A percentile compares a stretch with the other conserved stretches of the same genome.
phyloP scores from a whole-genome alignment of 2,888 invertebrate genomes.

The Campoplex nolae region DNA sequence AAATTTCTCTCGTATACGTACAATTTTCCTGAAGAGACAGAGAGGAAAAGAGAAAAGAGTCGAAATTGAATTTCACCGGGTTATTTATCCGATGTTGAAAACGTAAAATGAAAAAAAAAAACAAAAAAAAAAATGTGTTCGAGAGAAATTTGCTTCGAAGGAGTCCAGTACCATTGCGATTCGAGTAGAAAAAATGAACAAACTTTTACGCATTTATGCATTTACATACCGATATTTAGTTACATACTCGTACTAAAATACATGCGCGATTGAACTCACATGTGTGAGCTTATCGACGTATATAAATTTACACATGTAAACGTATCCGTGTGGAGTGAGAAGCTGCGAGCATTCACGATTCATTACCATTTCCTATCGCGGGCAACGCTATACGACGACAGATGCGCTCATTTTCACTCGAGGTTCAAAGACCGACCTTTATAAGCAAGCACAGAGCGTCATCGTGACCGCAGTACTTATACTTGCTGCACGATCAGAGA shows the following conservation, averaged over 20 bases:
- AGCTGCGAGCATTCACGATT: conserved; percentile 66
- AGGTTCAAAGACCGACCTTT: conserved; percentile 72
- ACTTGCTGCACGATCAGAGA: conserved; percentile 7
- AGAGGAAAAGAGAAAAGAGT: conserved; percentile 2
- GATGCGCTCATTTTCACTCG: conserved; percentile 73
- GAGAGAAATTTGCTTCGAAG: conserved; percentile 57
- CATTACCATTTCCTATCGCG: conserved; percentile 70
- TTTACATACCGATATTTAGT: background rate
- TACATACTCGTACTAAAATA: background rate
- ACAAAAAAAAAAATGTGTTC: background rate
- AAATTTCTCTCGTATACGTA: conserved; percentile 45
- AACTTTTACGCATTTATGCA: background rate
- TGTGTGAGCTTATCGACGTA: conserved; percentile 5
- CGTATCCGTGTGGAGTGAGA: conserved; percentile 31
- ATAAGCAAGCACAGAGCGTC: conserved; percentile 61
- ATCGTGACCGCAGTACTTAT: conserved; percentile 47
- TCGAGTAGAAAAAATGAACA: background rate
- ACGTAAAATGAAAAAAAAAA: background rate
- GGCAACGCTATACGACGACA: conserved; percentile 62
- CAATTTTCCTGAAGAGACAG: background rate
- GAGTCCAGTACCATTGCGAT: conserved; percentile 49
- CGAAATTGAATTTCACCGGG: conserved; percentile 64
- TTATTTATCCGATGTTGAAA: conserved; percentile 26
- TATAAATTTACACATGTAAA: conserved; percentile 10
- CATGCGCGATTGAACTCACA: background rate